Conservation (phyloP, 2,797 vertebrate species). For the Sebastes cheni region DNA sequence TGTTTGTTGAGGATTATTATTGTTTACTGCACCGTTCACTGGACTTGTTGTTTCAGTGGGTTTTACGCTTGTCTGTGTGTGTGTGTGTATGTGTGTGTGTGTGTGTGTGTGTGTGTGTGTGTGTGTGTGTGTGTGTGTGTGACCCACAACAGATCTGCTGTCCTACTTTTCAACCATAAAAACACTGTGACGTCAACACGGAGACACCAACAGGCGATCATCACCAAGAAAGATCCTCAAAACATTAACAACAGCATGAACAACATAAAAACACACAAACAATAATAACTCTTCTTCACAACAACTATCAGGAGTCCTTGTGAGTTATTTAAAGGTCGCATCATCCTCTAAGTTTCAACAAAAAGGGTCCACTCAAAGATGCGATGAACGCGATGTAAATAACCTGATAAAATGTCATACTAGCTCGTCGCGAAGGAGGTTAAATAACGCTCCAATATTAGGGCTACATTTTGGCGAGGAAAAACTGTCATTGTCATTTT, state of each 20-base stretch:
- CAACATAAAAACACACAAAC: background rate
- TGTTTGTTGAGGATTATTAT: background rate
- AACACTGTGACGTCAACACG: slow-evolving; percentile 43
- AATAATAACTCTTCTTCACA: background rate
- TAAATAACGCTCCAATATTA: too few relatives aligned
- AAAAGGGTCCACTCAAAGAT: background rate
- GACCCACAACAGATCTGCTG: slow-evolving; percentile 55
- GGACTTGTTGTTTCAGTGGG: background rate
- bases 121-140: slow-evolving; percentile 21
- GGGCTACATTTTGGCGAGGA: too few relatives aligned
- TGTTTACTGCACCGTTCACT: background rate
- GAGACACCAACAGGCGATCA: background rate
- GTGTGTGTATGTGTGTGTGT: background rate
- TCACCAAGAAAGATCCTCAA: background rate
- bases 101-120: slow-evolving; percentile 23
- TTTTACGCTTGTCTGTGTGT: background rate
- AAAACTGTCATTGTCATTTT: too few relatives aligned
- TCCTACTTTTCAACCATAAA: slow-evolving; percentile 56
- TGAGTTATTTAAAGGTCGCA: background rate
- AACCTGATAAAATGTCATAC: background rate
- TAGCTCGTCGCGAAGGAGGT: too few relatives aligned
- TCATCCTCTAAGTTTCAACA: background rate
- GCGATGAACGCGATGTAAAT: background rate
- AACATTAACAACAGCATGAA: background rate
- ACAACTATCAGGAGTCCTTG: background rate